A percentile compares a stretch with the other conserved stretches of the same genome.
Evolutionary conservation across 1,140 invertebrate species (phyloP).

Genomic region (Euglossa dilemma): DNA sequence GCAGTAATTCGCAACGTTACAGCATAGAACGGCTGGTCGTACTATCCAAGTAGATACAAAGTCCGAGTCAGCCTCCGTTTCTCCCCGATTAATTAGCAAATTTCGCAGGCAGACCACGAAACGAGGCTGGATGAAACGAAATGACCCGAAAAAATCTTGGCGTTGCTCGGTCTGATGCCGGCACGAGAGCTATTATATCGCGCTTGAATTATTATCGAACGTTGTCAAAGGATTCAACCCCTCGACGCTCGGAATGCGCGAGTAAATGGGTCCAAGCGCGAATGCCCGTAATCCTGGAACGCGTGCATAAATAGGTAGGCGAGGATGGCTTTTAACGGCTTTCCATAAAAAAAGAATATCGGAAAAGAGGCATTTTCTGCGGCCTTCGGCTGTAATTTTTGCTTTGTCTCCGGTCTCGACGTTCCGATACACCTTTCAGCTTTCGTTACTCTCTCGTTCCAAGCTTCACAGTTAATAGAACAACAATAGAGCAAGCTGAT

Average conservation of each 20-base stretch:
- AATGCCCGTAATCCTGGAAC: constrained; percentile 26
- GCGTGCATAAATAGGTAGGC: constrained; percentile 33
- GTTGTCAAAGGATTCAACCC: constrained; percentile 33
- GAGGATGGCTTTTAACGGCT: constrained; percentile 35
- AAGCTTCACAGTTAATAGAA: not conserved
- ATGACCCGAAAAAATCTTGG: constrained; percentile 6
- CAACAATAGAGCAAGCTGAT: not conserved
- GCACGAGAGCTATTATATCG: constrained; percentile 5
- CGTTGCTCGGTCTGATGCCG: constrained; percentile 5
- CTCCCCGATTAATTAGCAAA: not conserved
- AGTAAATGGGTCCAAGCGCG: constrained; percentile 31
- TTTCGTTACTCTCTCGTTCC: not conserved
- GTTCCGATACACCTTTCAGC: not conserved
- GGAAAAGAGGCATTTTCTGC: not conserved
- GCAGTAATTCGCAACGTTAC: constrained; percentile 16
- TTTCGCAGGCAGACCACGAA: not conserved
- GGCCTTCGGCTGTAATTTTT: constrained; percentile 13
- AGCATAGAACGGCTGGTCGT: not conserved
- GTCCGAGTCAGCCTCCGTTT: not conserved
- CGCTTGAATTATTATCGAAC: constrained; percentile 39
- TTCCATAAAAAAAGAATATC: constrained; percentile 45
- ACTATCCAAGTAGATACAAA: not conserved
- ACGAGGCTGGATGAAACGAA: not conserved
- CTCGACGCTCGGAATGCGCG: not conserved
- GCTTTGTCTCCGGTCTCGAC: not conserved